These are phyloP conservation scores for Phainopepla nitens DNA, from an alignment of 2,113 vertebrate species.

Conservation along the genomic window DNA sequence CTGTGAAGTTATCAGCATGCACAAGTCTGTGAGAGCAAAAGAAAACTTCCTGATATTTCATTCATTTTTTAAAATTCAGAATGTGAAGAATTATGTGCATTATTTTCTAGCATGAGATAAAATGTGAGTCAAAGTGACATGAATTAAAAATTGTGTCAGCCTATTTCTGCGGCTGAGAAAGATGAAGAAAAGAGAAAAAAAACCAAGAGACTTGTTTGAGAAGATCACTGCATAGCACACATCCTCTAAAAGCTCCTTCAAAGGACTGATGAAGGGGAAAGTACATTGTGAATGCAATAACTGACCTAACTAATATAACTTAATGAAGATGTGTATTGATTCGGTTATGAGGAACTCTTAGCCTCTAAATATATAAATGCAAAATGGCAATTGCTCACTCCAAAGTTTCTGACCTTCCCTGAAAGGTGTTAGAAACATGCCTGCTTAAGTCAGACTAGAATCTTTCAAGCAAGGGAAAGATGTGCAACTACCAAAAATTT, in stretches of 20 bases:
- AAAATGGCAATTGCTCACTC: background rate
- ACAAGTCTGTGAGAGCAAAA: background rate
- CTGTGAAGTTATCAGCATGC: background rate
- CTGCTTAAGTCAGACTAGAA: background rate
- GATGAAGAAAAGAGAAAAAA: background rate
- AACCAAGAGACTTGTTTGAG: background rate
- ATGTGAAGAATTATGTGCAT: background rate
- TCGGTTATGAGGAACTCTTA: constrained; percentile 5
- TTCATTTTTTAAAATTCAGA: background rate
- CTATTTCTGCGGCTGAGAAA: background rate
- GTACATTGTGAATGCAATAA: background rate
- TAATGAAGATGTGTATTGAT: constrained; percentile 30
- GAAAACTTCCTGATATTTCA: background rate
- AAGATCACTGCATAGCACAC: background rate
- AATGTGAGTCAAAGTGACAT: background rate
- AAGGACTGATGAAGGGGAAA: background rate
- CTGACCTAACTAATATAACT: background rate
- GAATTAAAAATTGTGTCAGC: background rate
- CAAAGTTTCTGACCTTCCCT: background rate
- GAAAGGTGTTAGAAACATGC: background rate
- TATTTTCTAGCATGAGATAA: background rate
- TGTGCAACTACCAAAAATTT: background rate
- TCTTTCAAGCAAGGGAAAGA: background rate
- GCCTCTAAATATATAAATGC: background rate
- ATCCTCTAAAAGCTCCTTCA: constrained; percentile 3